A percentile compares a stretch with the other conserved stretches of the same genome.
Evolutionary conservation across 2,113 vertebrate species (phyloP).

Genomic region (Myxocyprinus asiaticus): DNA sequence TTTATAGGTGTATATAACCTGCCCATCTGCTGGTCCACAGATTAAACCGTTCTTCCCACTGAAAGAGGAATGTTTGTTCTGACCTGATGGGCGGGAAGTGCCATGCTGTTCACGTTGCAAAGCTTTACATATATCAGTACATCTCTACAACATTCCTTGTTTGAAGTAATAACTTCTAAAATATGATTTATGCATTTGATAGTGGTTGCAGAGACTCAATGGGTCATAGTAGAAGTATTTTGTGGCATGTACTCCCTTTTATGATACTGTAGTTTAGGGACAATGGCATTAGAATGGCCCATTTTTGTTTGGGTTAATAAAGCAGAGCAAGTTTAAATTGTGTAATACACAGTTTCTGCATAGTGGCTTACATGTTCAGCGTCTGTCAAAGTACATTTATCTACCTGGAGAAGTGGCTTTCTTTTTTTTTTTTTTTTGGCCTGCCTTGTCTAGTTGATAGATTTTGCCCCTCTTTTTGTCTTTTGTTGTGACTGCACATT

Average conservation of each 20-base stretch:
- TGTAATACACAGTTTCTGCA: conserved; percentile 2
- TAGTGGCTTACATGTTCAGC: conserved; percentile 34
- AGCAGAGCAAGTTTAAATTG: conserved; percentile 1
- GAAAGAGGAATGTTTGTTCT: not conserved
- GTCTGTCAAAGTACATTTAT: conserved; percentile 35
- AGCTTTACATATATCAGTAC: not conserved
- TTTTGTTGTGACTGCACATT: conserved; percentile 27
- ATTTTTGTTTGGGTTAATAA: not conserved
- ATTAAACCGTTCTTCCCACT: not conserved
- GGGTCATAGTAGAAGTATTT: not conserved
- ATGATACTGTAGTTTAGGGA: not conserved
- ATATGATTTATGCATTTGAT: not conserved
- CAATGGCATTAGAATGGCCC: not conserved
- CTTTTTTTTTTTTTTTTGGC: not conserved
- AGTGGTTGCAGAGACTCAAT: not conserved
- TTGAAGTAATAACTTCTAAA: no score
- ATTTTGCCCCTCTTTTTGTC: not conserved
- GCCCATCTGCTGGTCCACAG: not conserved
- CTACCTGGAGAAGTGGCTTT: conserved; percentile 28
- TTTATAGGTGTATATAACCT: not conserved
- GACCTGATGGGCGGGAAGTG: not conserved
- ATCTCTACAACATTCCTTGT: not conserved
- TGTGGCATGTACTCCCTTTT: not conserved
- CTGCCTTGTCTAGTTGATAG: not conserved
- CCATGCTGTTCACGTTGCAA: not conserved